Conservation (phyloP, 2,888 invertebrate species). For the Protonemura montana region DNA sequence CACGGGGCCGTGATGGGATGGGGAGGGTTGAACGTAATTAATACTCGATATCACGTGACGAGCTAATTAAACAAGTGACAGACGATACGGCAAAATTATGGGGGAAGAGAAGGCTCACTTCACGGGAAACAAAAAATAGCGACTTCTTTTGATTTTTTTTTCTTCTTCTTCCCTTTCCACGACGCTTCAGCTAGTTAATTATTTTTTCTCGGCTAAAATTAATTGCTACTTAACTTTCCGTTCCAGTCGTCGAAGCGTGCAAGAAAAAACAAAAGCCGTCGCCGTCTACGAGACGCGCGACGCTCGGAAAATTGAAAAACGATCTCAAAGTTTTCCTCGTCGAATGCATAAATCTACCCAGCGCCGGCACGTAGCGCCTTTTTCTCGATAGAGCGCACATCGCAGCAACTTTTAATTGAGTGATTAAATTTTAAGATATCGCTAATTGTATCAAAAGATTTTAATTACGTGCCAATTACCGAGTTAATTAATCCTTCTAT, state of each 20-base stretch:
- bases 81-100: not conserved
- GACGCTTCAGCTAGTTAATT: not conserved
- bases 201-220: constrained; percentile 28
- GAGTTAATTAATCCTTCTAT: constrained; percentile 39
- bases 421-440: constrained; percentile 28
- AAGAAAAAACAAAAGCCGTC: no score
- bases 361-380: not conserved
- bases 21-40: no score
- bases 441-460: constrained; percentile 34
- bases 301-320: constrained; percentile 14
- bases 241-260: not conserved
- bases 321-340: not conserved
- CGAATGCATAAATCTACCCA: not conserved
- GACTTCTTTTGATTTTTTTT: not conserved
- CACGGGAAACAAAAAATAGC: not conserved
- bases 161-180: not conserved
- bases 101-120: not conserved
- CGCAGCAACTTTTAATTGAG: constrained; percentile 36
- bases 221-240: constrained; percentile 39
- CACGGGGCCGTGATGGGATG: no score
- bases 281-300: not conserved
- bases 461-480: constrained; percentile 42
- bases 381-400: not conserved
- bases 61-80: constrained; percentile 8
- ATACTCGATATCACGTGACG: not conserved